These are phyloP conservation scores for Pelmatolapia mariae DNA, from an alignment of 2,113 vertebrate genomes.

Conservation along the genomic window DNA sequence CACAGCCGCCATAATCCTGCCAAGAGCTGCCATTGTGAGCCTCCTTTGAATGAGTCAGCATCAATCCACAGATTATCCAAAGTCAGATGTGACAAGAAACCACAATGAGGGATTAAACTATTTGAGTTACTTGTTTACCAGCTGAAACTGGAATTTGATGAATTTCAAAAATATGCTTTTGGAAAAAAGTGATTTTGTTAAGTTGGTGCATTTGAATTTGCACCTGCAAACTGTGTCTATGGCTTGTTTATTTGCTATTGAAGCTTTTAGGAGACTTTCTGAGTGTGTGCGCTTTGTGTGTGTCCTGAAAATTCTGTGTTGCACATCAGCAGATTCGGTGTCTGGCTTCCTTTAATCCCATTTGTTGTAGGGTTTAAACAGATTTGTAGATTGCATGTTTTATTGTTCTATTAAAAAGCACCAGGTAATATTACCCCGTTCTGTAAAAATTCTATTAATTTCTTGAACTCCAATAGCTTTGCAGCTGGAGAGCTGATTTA, in stretches of 20 bases:
- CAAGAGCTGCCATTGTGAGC: slow-evolving; percentile 19
- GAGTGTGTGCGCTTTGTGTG: not conserved
- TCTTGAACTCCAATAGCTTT: not conserved
- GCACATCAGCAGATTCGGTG: not conserved
- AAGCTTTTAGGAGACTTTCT: not conserved
- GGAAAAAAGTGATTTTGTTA: not conserved
- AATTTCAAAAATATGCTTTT: not conserved
- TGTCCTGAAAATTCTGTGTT: not conserved
- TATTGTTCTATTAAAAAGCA: not conserved
- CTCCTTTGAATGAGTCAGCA: slow-evolving; percentile 9
- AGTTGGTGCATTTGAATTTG: not conserved
- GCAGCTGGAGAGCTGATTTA: not conserved
- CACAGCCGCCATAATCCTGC: slow-evolving; percentile 34
- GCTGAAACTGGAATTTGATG: not conserved
- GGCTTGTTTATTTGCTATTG: not conserved
- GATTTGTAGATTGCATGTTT: not conserved
- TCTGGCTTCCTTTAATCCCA: not conserved
- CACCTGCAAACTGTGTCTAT: not conserved
- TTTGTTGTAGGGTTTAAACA: not conserved
- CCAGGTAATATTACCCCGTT: not conserved
- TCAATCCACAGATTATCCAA: slow-evolving; percentile 45
- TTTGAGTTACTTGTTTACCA: not conserved
- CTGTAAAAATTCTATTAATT: not conserved
- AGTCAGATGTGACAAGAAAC: slow-evolving; percentile 47
- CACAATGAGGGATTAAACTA: not conserved